Evolutionary conservation across 2,113 vertebrate species (phyloP).

Genomic region (Pholis gunnellus): DNA sequence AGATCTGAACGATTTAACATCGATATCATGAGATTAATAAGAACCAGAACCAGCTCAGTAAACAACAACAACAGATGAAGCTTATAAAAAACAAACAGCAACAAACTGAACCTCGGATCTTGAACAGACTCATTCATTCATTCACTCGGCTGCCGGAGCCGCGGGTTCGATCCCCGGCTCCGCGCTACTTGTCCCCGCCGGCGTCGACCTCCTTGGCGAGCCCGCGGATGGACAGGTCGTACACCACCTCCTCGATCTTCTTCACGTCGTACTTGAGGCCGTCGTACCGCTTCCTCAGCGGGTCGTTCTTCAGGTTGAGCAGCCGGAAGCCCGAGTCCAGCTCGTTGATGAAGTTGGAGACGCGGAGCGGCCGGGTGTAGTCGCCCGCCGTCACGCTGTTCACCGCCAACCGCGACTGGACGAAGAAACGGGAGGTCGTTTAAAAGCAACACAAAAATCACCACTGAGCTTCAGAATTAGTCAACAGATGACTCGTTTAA

Average conservation of each 20-base stretch:
- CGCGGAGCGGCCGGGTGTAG: constrained; percentile 93
- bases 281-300: constrained; percentile 96
- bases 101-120: constrained; percentile 14
- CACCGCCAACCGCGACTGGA: constrained; percentile 93
- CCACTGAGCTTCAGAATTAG: too few relatives aligned
- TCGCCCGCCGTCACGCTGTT: constrained; percentile 98
- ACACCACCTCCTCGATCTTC: constrained; percentile 99
- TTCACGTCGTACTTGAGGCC: constrained; percentile 99
- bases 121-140: neutral
- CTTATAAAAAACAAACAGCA: constrained; percentile 26
- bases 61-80: neutral
- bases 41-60: constrained; percentile 9
- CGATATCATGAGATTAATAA: constrained; percentile 4
- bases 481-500: too few relatives aligned
- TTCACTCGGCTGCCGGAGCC: constrained; percentile 48
- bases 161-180: constrained; percentile 28
- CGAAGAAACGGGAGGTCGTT: too few relatives aligned
- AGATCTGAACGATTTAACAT: constrained; percentile 22
- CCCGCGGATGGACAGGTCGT: constrained; percentile 96
- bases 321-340: constrained; percentile 97
- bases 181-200: constrained; percentile 82
- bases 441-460: too few relatives aligned
- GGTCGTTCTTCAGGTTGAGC: constrained; percentile 98
- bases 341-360: constrained; percentile 97
- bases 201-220: constrained; percentile 88